Percentiles rank a stretch among this genome's conserved stretches.
Conservation (phyloP, 2,113 vertebrate genomes). For the Tragelaphus imberbis region DNA sequence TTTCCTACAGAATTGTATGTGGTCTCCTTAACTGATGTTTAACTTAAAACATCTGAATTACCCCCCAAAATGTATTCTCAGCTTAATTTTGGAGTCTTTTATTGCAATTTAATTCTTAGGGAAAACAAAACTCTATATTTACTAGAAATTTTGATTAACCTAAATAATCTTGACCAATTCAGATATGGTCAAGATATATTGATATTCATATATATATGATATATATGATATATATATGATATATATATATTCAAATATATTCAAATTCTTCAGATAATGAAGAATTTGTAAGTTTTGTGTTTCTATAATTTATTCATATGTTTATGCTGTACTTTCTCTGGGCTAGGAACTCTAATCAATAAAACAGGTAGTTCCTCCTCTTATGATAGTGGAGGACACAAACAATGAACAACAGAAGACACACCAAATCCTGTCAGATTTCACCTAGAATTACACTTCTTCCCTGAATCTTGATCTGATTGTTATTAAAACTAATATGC, state of each 20-base stretch:
- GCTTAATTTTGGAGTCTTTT: neutral
- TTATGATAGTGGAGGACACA: neutral
- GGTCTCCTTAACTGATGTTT: neutral
- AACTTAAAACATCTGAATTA: neutral
- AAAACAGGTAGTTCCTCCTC: neutral
- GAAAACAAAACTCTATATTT: neutral
- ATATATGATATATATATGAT: too few species aligned
- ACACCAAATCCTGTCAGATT: neutral
- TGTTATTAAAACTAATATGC: neutral
- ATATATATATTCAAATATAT: too few species aligned
- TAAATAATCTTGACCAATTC: neutral
- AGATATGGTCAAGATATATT: too few species aligned
- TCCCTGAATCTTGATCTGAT: neutral
- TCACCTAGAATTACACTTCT: neutral
- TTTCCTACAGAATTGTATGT: neutral
- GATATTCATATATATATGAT: too few species aligned
- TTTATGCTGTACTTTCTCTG: neutral
- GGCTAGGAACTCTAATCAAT: neutral
- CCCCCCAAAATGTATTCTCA: neutral
- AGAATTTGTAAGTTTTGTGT: neutral
- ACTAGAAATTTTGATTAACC: neutral
- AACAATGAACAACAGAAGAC: neutral
- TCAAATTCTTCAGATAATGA: neutral
- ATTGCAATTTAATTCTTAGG: neutral
- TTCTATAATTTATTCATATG: neutral